phyloP scores from a whole-genome alignment of 2,888 invertebrate species.

The Alsophila aescularia region DNA sequence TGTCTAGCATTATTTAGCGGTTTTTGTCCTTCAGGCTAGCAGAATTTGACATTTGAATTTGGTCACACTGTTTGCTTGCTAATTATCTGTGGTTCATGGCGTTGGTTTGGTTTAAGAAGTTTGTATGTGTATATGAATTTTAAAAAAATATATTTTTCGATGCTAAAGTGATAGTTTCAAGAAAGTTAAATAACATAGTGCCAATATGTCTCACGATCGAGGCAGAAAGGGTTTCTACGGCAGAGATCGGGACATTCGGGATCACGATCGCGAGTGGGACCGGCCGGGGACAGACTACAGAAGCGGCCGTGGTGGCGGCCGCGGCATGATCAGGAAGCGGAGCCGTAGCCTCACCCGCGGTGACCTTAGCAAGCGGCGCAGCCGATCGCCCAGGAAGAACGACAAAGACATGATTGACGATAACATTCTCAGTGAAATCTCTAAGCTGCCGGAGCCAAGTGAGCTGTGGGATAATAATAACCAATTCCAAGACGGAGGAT shows the following conservation, averaged over 20 bases:
- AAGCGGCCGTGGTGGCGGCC: slow-evolving; percentile 34
- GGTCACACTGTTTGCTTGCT: too few species aligned
- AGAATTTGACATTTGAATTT: too few species aligned
- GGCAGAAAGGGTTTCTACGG: slow-evolving; percentile 52
- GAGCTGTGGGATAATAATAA: slow-evolving; percentile 68
- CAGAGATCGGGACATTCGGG: slow-evolving; percentile 53
- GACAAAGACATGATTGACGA: slow-evolving; percentile 73
- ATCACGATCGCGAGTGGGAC: slow-evolving; percentile 47
- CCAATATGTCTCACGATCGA: slow-evolving; percentile 57
- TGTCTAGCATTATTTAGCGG: too few species aligned
- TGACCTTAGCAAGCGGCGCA: slow-evolving; percentile 52
- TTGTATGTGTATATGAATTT: too few species aligned
- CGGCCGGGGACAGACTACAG: slow-evolving; percentile 30
- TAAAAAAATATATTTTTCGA: too few species aligned
- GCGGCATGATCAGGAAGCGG: slow-evolving; percentile 50
- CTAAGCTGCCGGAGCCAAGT: slow-evolving; percentile 73
- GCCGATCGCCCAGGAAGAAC: slow-evolving; percentile 65
- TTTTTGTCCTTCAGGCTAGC: too few species aligned
- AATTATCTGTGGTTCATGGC: too few species aligned
- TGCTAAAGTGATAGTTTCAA: too few species aligned
- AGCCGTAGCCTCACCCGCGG: slow-evolving; percentile 60
- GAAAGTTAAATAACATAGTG: too few species aligned
- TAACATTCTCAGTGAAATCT: slow-evolving; percentile 73
- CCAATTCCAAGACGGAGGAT: slow-evolving; percentile 63
- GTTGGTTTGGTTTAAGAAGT: too few species aligned